These are phyloP conservation scores for Oeneis ivallda DNA, from an alignment of 2,888 invertebrate species.

Conservation along the genomic window DNA sequence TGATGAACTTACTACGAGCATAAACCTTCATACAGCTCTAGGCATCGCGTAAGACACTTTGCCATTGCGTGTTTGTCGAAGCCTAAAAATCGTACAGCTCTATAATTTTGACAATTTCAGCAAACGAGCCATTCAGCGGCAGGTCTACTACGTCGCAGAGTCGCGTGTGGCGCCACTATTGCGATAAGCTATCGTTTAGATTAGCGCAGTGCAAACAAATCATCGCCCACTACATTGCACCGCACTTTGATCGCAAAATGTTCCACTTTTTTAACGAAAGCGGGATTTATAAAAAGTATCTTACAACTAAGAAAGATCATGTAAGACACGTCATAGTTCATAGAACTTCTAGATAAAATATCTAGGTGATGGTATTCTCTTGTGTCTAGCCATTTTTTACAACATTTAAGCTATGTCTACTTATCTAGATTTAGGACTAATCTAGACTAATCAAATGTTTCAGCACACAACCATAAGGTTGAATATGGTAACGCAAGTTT, in stretches of 20 bases:
- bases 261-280: background rate
- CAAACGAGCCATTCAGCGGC: background rate
- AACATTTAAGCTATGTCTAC: background rate
- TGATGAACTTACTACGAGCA: too few relatives aligned
- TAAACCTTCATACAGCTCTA: too few relatives aligned
- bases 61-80: background rate
- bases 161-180: constrained; percentile 5
- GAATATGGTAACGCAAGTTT: background rate
- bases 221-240: background rate
- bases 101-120: background rate
- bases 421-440: constrained; percentile 3
- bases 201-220: background rate
- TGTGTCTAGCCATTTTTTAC: background rate
- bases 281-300: too few relatives aligned
- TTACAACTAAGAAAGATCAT: too few relatives aligned
- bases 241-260: background rate
- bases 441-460: background rate
- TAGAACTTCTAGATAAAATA: background rate
- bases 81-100: background rate
- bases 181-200: constrained; percentile 12
- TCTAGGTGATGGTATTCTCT: background rate
- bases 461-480: too few relatives aligned
- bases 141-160: background rate
- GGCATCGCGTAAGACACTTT: too few relatives aligned
- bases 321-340: background rate